phyloP scores from a whole-genome alignment of 2,113 vertebrate genomes.

The Calidris pugnax region DNA sequence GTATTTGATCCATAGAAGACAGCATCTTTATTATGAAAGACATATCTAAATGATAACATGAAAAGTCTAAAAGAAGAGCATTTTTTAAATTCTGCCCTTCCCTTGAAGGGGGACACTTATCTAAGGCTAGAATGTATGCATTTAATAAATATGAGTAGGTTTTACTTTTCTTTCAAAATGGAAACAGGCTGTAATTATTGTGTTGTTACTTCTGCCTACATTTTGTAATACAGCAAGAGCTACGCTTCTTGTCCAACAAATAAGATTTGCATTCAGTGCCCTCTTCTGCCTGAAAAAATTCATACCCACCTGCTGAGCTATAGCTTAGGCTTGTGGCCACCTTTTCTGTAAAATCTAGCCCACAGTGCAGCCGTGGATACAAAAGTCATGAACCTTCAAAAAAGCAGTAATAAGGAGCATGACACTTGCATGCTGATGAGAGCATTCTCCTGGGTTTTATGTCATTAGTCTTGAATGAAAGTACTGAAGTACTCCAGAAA shows the following conservation, averaged over 20 bases:
- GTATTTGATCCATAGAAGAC: not conserved
- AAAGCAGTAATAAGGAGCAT: not conserved
- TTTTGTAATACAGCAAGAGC: not conserved
- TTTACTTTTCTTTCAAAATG: not conserved
- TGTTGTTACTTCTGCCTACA: not conserved
- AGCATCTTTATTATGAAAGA: not conserved
- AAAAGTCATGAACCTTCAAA: not conserved
- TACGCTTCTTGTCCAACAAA: not conserved
- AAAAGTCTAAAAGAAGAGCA: not conserved
- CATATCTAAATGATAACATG: not conserved
- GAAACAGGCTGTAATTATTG: not conserved
- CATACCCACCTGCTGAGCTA: not conserved
- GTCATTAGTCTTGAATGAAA: not conserved
- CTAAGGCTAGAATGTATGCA: not conserved
- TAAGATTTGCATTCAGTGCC: not conserved
- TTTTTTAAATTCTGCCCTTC: not conserved
- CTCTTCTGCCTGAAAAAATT: not conserved
- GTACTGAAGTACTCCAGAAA: not conserved
- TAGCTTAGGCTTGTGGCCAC: not conserved
- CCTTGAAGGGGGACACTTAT: not conserved
- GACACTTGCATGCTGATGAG: not conserved
- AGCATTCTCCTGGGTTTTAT: not conserved
- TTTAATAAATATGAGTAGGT: not conserved
- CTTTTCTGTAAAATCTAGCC: not conserved
- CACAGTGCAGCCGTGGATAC: not conserved